These are phyloP conservation scores for Dipodomys ordii DNA, from an alignment of 2,113 vertebrate species.

Conservation along the genomic window DNA sequence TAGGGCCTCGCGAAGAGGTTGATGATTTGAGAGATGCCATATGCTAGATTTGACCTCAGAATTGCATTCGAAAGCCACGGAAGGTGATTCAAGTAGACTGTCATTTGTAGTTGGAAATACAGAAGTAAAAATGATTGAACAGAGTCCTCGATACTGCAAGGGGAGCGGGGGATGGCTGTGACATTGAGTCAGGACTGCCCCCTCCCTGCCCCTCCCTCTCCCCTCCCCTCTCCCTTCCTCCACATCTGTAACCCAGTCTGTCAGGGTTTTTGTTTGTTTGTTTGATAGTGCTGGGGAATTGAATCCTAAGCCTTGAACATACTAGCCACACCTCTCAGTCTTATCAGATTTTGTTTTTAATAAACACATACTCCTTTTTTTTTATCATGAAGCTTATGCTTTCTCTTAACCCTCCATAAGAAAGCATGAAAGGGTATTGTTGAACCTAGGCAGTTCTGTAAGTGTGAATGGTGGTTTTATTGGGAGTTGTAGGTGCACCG, in stretches of 20 bases:
- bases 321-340: neutral
- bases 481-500: neutral
- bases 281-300: too few species aligned
- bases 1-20: neutral
- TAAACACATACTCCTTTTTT: neutral
- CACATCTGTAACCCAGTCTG: neutral
- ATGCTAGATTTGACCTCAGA: neutral
- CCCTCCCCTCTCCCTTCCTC: too few species aligned
- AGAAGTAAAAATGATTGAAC: neutral
- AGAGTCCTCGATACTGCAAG: too few species aligned
- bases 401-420: neutral
- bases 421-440: neutral
- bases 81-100: neutral
- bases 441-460: neutral
- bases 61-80: neutral
- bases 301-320: neutral
- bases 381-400: neutral
- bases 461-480: neutral
- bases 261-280: neutral
- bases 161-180: too few species aligned
- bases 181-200: too few species aligned
- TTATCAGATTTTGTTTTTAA: neutral
- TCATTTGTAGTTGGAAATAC: neutral
- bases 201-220: too few species aligned
- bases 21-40: neutral